These are phyloP conservation scores for Xiphorhynchus elegans DNA, from an alignment of 2,113 vertebrate species.

Conservation along the genomic window DNA sequence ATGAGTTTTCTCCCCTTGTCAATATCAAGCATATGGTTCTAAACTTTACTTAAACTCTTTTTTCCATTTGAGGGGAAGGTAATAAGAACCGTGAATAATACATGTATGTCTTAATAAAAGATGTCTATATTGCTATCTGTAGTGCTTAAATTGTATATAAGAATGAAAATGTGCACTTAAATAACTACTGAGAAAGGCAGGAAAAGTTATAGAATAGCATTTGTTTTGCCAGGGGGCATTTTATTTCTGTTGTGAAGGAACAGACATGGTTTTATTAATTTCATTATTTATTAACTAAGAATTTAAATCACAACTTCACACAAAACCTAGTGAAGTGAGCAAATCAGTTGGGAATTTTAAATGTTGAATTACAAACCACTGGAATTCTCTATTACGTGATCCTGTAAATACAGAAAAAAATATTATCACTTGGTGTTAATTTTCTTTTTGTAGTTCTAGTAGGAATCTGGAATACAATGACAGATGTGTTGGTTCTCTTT, in stretches of 20 bases:
- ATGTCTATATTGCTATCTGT: background rate
- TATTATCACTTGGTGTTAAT: background rate
- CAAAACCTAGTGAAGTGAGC: background rate
- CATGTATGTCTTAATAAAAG: background rate
- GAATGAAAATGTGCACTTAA: background rate
- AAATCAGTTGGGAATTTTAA: background rate
- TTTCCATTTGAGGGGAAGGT: background rate
- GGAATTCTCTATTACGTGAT: background rate
- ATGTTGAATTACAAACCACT: background rate
- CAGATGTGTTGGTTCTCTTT: background rate
- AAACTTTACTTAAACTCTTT: background rate
- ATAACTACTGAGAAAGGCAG: background rate
- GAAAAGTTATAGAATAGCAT: background rate
- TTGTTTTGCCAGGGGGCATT: background rate
- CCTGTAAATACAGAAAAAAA: background rate
- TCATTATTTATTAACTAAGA: background rate
- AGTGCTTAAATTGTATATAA: background rate
- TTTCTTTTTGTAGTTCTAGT: background rate
- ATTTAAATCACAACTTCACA: background rate
- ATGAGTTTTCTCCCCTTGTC: background rate
- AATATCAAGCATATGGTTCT: background rate
- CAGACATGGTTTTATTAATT: background rate
- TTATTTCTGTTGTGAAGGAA: background rate
- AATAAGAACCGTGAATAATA: background rate
- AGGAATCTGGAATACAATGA: background rate